Evolutionary conservation across 2,888 invertebrate species (phyloP), one percentile per base, ranked within the genome.

Genomic region (Agrotis puta): DNA sequence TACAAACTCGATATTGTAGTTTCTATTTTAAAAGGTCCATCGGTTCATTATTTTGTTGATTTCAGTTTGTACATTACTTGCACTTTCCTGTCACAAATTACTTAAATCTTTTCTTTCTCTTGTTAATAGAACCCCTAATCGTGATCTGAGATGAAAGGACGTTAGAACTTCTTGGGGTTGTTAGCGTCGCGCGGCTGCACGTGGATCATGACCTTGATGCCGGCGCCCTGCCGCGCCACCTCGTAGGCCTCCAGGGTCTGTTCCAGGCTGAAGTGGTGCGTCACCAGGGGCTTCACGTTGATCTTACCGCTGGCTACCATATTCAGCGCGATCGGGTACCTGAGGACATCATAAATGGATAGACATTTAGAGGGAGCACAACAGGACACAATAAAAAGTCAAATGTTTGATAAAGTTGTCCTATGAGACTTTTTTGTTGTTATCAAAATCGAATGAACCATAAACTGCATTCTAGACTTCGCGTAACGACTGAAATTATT

Each of bases 141-240:
- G 33, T 39, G 39, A 39, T 39, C 39, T 11, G 39, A 13, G 27
- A 27, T 20, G 11, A 11, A 33, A n/a, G 50, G 54, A 43, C 9
- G 18, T 51, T 89, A 89, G 82, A 92, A 92, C 74, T 93, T 92
- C 0, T 73, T 74, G 0, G 90, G 88, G 85, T 97, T 97, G 86
- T 97, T 97, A 20, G 94, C 77, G 82, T 97, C 92, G 11, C 94
- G 85, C 0, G 97, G 96, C 85, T 97, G 96, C 2, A 97, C 97
- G 89, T 98, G 98, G 70, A 99, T 99, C 97, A 99, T 98, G 84
- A 99, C 98, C 94, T 99, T 99, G 87, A 99, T 98, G 77, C 97
- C 98, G 62, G 96, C 93, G 2, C 98, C 98, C 63, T 97, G 97
- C 77, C 97, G 97, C 0, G 98, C 97, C 7, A 97, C 97, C 87